These are phyloP conservation scores for Cydia pomonella DNA, from an alignment of 1,140 invertebrate species.

Conservation along the genomic window DNA sequence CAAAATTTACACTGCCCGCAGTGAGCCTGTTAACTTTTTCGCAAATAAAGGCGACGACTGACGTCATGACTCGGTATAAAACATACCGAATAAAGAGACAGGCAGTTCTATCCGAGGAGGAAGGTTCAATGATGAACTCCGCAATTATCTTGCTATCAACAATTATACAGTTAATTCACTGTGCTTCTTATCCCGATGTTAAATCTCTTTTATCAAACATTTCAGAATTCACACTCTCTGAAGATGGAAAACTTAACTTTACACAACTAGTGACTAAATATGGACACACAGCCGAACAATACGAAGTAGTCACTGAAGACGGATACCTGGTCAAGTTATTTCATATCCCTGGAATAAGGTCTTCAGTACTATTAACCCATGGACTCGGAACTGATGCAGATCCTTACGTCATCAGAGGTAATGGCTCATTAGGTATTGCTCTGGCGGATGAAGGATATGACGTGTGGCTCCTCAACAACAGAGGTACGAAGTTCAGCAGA, in stretches of 20 bases:
- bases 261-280: constrained; percentile 14
- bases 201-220: neutral
- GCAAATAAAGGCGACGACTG: neutral
- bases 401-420: neutral
- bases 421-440: neutral
- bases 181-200: neutral
- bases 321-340: neutral
- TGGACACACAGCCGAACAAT: neutral
- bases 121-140: neutral
- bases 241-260: constrained; percentile 8
- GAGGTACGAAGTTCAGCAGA: constrained; percentile 3
- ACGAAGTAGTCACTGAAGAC: neutral
- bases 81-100: neutral
- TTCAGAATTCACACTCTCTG: neutral
- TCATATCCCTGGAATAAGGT: neutral
- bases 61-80: neutral
- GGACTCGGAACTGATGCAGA: neutral
- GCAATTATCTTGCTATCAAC: neutral
- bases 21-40: neutral
- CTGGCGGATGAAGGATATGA: neutral
- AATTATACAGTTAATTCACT: neutral
- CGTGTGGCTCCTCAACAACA: neutral
- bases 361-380: neutral
- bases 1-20: too few species aligned
- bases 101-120: neutral